These are phyloP conservation scores for Hesperophylax magnus DNA, from an alignment of 1,140 invertebrate species.

Conservation along the genomic window DNA sequence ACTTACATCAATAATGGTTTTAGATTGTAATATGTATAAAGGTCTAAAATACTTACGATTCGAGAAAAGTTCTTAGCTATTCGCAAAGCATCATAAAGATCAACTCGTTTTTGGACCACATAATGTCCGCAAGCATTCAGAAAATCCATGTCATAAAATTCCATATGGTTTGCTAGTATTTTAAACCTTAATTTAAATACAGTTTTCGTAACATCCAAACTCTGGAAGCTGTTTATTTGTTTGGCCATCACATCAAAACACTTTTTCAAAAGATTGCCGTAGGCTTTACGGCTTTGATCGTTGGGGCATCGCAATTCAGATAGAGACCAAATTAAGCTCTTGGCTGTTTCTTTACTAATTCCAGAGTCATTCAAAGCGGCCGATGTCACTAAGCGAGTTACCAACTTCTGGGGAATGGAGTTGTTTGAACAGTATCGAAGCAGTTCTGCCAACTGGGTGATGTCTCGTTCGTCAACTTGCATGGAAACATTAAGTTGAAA, in stretches of 20 bases:
- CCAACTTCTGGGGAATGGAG: constrained; percentile 66
- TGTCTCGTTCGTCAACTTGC: constrained; percentile 71
- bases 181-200: constrained; percentile 12
- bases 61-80: constrained; percentile 69
- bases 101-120: constrained; percentile 67
- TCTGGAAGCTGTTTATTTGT: constrained; percentile 63
- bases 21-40: no score
- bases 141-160: constrained; percentile 74
- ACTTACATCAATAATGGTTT: not conserved
- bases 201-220: constrained; percentile 63
- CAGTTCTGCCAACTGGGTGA: constrained; percentile 68
- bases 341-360: constrained; percentile 65
- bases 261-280: constrained; percentile 62
- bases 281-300: constrained; percentile 48
- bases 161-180: constrained; percentile 60
- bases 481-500: constrained; percentile 73
- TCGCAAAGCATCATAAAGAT: constrained; percentile 68
- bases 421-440: constrained; percentile 68
- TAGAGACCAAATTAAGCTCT: constrained; percentile 69
- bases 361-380: constrained; percentile 64
- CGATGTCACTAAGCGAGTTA: constrained; percentile 66
- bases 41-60: constrained; percentile 66
- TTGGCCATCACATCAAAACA: constrained; percentile 67
- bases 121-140: constrained; percentile 68
- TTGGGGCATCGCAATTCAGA: constrained; percentile 65